Conservation (phyloP, 1,140 invertebrate genomes). For the Drosophila baimaii region DNA sequence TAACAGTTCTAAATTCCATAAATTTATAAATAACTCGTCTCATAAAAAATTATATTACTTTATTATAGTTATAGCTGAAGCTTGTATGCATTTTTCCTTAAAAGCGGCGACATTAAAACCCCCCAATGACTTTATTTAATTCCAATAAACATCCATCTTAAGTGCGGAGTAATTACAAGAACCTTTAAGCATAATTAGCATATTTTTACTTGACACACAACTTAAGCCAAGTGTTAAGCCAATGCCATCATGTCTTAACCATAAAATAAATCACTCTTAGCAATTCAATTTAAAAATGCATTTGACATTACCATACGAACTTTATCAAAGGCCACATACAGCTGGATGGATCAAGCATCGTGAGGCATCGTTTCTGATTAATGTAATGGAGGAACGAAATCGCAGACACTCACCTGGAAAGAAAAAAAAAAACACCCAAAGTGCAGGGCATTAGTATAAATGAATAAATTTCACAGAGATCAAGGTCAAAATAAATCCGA, state of each 20-base stretch:
- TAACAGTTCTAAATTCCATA: accelerated
- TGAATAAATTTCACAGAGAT: constrained; percentile 44
- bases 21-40: not conserved
- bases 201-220: not conserved
- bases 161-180: constrained; percentile 1
- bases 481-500: constrained; percentile 30
- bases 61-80: not conserved
- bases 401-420: constrained; percentile 41
- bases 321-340: constrained; percentile 30
- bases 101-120: not conserved
- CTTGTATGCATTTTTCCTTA: not conserved
- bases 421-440: constrained; percentile 27
- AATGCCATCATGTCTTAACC: not conserved
- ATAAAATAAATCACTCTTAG: constrained; percentile 23
- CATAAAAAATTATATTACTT: not conserved
- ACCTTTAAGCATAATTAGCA: constrained; percentile 4
- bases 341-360: not conserved
- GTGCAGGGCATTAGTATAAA: constrained; percentile 38
- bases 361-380: constrained; percentile 3
- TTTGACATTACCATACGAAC: constrained; percentile 20
- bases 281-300: constrained; percentile 11
- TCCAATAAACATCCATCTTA: not conserved
- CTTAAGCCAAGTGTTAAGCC: not conserved
- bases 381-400: constrained; percentile 12
- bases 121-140: not conserved